Evolutionary conservation across 1,140 invertebrate species (phyloP).

Genomic region (Zaprionus davidi): DNA sequence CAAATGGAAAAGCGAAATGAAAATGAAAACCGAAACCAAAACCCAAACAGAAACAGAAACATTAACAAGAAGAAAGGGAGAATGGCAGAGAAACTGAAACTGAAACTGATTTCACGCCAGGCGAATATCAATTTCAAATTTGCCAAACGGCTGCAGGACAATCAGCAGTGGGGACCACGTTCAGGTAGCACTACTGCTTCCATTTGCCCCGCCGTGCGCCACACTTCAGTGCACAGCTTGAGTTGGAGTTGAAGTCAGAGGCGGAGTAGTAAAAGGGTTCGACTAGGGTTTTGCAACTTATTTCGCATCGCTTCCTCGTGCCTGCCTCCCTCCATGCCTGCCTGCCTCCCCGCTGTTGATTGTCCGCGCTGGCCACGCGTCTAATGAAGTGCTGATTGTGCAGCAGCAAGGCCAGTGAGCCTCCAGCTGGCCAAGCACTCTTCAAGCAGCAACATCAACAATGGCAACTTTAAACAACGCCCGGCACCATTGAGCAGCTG

Average conservation of each 20-base stretch:
- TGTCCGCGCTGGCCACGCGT: slow-evolving; percentile 61
- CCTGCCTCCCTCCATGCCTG: background rate
- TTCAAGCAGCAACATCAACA: slow-evolving; percentile 23
- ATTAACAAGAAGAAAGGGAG: background rate
- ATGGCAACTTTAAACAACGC: slow-evolving; percentile 23
- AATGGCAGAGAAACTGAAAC: slow-evolving; percentile 29
- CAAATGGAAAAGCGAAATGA: slow-evolving; percentile 57
- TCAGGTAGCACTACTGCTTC: slow-evolving; percentile 4
- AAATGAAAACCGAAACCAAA: slow-evolving; percentile 29
- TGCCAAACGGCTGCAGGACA: slow-evolving; percentile 50
- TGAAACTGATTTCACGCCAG: slow-evolving; percentile 77
- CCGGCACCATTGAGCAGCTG: slow-evolving; percentile 9
- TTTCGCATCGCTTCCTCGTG: background rate
- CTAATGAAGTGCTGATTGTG: slow-evolving; percentile 76
- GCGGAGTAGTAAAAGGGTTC: slow-evolving; percentile 5
- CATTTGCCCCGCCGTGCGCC: slow-evolving; percentile 7
- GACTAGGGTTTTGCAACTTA: slow-evolving; percentile 7
- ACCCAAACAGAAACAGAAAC: background rate
- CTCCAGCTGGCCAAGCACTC: slow-evolving; percentile 49
- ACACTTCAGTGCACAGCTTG: slow-evolving; percentile 41
- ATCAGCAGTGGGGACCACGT: slow-evolving; percentile 35
- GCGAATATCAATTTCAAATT: slow-evolving; percentile 84
- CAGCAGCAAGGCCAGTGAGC: slow-evolving; percentile 13
- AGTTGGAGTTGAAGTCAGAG: background rate
- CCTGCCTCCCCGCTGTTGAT: slow-evolving; percentile 19